Evolutionary conservation across 2,113 vertebrate species (phyloP), one percentile per base, ranked within the genome.

Genomic region (Orthonyx spaldingii): DNA sequence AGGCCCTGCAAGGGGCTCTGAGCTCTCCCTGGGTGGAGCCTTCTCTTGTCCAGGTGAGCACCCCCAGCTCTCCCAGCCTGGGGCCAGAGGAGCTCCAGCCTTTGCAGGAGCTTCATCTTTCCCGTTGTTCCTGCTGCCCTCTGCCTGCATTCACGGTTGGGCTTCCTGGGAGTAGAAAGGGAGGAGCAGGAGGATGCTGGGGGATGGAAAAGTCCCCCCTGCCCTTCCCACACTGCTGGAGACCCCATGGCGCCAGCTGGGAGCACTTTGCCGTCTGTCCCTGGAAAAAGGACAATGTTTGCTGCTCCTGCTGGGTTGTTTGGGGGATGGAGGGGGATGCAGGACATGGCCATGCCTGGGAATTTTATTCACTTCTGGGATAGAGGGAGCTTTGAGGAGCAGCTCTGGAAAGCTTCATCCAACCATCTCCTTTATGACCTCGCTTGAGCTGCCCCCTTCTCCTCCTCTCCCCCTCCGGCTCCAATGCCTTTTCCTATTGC

Each of bases 111-210:
- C 16, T 53, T 21, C n/a, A 13, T 15, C 10, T 30, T 49, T 50
- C 41, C 53, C 30, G 0, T 14, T 10, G 16, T n/a, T 79, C 61
- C 74, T 39, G 10, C 33, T 81, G 21, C 16, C 8, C 3, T 6
- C 18, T 39, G 32, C 59, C 84, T 66, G 50, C 7, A 3, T 13
- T 16, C 13, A 7, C 14, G 59, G 4, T 6, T 35, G 33, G 8
- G 14, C 3, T 53, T 52, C 30, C 22, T 26, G 10, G n/a, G 19
- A 84, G 68, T 47, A 24, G 28, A 32, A 64, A 17, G 17, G 26
- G 32, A 84, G 50, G 19, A 46, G 19, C 1, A 4, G 4, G 35
- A 16, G 16, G 52, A 9, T 3, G 2, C 3, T 1, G 6, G 14
- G 6, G 17, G 8, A 22, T 32, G 47, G 57, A 70, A 30, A 32